These are phyloP conservation scores for Malacoraja senta DNA, from an alignment of 2,797 vertebrate genomes.

Conservation along the genomic window DNA sequence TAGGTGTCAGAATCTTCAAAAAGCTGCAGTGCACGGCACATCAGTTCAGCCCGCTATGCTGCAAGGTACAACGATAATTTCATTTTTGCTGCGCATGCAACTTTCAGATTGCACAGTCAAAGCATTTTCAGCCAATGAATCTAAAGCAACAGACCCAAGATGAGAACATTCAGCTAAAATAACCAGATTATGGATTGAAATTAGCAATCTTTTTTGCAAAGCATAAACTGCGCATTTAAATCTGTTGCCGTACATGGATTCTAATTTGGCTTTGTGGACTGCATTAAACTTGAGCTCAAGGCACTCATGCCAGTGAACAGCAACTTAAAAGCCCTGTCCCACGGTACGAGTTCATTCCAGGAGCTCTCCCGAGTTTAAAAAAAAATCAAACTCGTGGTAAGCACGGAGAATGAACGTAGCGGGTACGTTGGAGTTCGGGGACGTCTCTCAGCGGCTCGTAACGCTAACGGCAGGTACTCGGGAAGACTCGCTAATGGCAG, in stretches of 20 bases:
- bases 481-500: too few species aligned
- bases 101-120: background rate
- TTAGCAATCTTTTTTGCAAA: background rate
- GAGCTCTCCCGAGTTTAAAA: too few species aligned
- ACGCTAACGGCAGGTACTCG: too few species aligned
- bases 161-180: background rate
- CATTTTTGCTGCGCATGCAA: background rate
- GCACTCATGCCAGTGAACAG: background rate
- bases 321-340: background rate
- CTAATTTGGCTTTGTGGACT: background rate
- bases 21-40: background rate
- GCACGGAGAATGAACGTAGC: too few species aligned
- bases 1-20: background rate
- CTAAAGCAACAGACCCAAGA: background rate
- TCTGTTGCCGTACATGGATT: background rate
- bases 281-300: background rate
- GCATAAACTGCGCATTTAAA: background rate
- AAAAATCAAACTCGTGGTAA: too few species aligned
- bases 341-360: too few species aligned
- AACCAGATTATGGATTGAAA: background rate
- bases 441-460: too few species aligned
- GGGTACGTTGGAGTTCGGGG: too few species aligned
- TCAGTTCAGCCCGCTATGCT: background rate
- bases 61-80: background rate
- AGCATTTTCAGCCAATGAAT: background rate